phyloP scores from a whole-genome alignment of 2,888 invertebrate genomes.

The Mythimna loreyi region DNA sequence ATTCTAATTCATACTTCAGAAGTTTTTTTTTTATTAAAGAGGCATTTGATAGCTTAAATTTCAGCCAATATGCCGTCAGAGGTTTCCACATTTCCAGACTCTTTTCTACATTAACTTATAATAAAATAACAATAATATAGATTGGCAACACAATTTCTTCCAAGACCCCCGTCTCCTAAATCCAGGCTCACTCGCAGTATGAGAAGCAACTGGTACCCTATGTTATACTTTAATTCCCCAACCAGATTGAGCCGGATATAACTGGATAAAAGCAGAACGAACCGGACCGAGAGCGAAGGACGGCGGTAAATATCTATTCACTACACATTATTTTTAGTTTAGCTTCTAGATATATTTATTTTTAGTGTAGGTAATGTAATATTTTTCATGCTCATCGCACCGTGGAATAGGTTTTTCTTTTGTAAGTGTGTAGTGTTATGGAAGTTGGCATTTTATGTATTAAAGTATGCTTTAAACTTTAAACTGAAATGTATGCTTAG shows the following conservation, averaged over 20 bases:
- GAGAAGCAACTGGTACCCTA: constrained; percentile 48
- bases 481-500: background rate
- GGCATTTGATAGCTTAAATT: no score
- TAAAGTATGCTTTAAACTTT: background rate
- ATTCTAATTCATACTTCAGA: no score
- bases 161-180: constrained; percentile 32
- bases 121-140: background rate
- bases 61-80: background rate
- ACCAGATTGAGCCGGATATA: constrained; percentile 66
- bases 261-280: constrained; percentile 67
- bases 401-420: constrained; percentile 44
- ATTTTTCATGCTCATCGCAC: constrained; percentile 47
- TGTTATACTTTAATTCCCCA: constrained; percentile 61
- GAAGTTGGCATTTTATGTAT: constrained; percentile 15
- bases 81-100: background rate
- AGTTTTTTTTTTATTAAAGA: no score
- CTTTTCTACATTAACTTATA: background rate
- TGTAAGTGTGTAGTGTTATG: constrained; percentile 1
- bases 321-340: constrained; percentile 67
- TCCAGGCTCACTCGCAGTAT: constrained; percentile 42
- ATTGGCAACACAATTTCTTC: constrained; percentile 23
- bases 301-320: constrained; percentile 64
- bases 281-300: constrained; percentile 54
- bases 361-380: constrained; percentile 47
- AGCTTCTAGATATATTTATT: constrained; percentile 60